Evolutionary conservation across 1,140 invertebrate genomes (phyloP), one percentile per base, ranked within the genome.

Genomic region (Catajapyx aquilonaris): DNA sequence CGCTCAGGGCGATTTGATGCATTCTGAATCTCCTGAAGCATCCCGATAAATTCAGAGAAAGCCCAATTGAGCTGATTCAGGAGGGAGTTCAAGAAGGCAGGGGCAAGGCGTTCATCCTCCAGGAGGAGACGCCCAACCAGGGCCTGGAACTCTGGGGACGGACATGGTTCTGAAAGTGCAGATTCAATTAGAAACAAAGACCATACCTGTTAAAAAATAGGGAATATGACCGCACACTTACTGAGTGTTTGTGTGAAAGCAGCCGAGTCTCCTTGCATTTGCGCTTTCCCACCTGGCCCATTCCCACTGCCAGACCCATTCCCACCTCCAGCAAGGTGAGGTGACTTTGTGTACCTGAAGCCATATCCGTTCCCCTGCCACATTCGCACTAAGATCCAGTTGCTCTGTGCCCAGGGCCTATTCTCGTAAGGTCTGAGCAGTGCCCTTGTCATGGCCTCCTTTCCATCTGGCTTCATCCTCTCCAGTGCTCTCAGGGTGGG

Each of bases 1-100:
- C 56, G 42, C 38, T 61, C 59, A n/a, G 53, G 55, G 20, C 57
- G 43, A 33, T 50, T 52, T 3, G 56, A 54, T 18, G 53, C 53
- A 45, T 68, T 65, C 57, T 77, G 58, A 55, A 76, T 67, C 72
- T 85, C 80, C 56, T 85, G 81, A 41, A 85, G 60, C 63, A 85
- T 72, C 13, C 77, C 71, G 44, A 85, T 80, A 43, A 87, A 85
- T 47, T 87, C 81, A 0, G 81, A 86, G 47, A 85, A 86, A 0
- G 79, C 74, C 81, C 81, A 87, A 53, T 87, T 87, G 0, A 85
- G 54, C 44, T 86, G 80, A 52, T 76, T 81, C 0, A 87, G 56
- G 1, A 87, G 50, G 0, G 76, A 81, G 51, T 85, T 81, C 1
- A 87, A 54, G 48, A 80, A 84, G 2, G 64, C 56, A 0, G 64